Percentiles rank a stretch among this genome's conserved stretches.
phyloP scores from a whole-genome alignment of 2,113 vertebrate species.

The Macquaria ambigua region DNA sequence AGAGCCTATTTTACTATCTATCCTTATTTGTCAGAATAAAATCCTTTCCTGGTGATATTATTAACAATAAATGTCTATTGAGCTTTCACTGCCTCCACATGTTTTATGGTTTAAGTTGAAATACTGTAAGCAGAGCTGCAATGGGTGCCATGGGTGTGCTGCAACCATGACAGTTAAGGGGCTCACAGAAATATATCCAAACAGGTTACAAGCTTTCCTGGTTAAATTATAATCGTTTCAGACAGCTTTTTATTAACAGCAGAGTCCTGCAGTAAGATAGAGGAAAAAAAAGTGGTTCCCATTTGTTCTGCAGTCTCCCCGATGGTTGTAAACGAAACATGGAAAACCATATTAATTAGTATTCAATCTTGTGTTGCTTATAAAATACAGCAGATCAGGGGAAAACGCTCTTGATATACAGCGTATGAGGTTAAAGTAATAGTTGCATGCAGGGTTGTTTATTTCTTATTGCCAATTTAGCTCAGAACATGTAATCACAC shows the following conservation, averaged over 20 bases:
- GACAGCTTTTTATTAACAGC: constrained; percentile 65
- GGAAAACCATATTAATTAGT: constrained; percentile 42
- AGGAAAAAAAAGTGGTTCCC: constrained; percentile 6
- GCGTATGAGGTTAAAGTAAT: constrained; percentile 10
- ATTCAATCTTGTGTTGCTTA: constrained; percentile 15
- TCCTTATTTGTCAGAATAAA: constrained; percentile 49
- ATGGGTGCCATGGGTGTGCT: constrained; percentile 58
- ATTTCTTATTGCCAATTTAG: constrained; percentile 46
- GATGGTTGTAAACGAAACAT: constrained; percentile 43
- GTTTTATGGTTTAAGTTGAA: constrained; percentile 68
- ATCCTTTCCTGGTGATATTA: constrained; percentile 54
- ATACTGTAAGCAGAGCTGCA: constrained; percentile 55
- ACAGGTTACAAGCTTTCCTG: constrained; percentile 61
- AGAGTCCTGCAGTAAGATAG: constrained; percentile 26
- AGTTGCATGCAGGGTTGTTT: constrained; percentile 19
- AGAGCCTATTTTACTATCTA: constrained; percentile 35
- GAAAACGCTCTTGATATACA: constrained; percentile 29
- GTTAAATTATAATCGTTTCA: constrained; percentile 57
- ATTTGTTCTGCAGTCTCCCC: constrained; percentile 31
- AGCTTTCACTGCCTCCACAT: constrained; percentile 53
- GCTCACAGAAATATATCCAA: constrained; percentile 59
- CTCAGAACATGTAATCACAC: constrained; percentile 28
- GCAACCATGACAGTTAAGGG: constrained; percentile 54
- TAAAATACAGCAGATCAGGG: constrained; percentile 32
- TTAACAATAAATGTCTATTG: constrained; percentile 62